Evolutionary conservation across 2,888 invertebrate genomes (phyloP), one percentile per base, ranked within the genome.

Genomic region (Molorchus minor): DNA sequence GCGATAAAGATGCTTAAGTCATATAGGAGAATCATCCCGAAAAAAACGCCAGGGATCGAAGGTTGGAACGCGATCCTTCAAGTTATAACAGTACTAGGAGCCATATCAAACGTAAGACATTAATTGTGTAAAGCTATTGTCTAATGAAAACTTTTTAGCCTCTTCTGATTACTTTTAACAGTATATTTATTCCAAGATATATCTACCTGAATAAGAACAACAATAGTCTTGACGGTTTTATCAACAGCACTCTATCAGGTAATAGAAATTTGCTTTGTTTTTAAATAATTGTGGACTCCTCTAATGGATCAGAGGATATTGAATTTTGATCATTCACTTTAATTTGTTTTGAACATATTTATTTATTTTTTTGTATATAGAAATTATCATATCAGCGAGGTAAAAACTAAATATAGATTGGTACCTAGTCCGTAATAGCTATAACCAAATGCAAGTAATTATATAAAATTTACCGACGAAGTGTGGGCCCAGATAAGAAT

Each of bases 91-190:
- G 56, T 59, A 15, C 43, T 75, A 3, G 71, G 71, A 12, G 56
- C 68, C 7, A 61, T 64, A 15, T 69, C 70, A 1, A 75, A 75
- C 59, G 75, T 73, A 68, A 62, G 56, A 16, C 30, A n/a, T n/a
- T n/a, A n/a, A n/a, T n/a, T n/a, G n/a, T n/a, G n/a, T n/a, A n/a
- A n/a, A n/a, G n/a, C n/a, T n/a, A n/a, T n/a, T n/a, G n/a, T n/a
- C n/a, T n/a, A n/a, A n/a, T n/a, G n/a, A n/a, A 33, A n/a, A 33
- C 12, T 46, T 68, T 68, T 21, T 46, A 75, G 74, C 73, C 75
- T 0, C 61, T 75, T 12, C 58, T 74, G 38, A 64, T 76, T 7
- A 68, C 70, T 0, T 70, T 74, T 52, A 72, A 72, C 3, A 69
- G 68, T 47, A 62, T 71, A 40, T 68, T 72, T 36, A 64, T 74